Evolutionary conservation across 2,888 invertebrate species (phyloP), one percentile per base, ranked within the genome.

Genomic region (Parnassius orleans): DNA sequence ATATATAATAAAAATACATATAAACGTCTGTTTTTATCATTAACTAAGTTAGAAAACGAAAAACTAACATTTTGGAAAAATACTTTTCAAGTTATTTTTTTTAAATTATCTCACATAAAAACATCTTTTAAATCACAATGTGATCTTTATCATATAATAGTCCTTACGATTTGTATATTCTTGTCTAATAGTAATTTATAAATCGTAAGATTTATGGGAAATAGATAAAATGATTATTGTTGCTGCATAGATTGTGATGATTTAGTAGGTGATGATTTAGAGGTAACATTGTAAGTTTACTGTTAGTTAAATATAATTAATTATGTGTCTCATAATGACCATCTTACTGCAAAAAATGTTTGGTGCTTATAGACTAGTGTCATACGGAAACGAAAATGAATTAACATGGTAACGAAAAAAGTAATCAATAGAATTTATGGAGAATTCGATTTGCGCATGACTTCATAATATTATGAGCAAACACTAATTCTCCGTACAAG

Each of bases 91-190:
- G 87, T 87, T 83, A 81, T 70, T 75, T 56, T 33, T 80, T 80
- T 83, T 81, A 84, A 84, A 85, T 86, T 85, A 86, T 87, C 84
- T 88, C 83, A 86, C 85, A 83, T 83, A 83, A 83, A 85, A 84
- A 83, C 81, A 82, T 86, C 81, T 90, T 90, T 89, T 90, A 88
- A 85, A 90, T 90, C 90, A 90, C 90, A 87, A 80, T 74, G 88
- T 89, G 87, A 88, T 89, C 74, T 81, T 77, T 81, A 84, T 80
- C 81, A 78, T 81, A 84, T 80, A 80, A 80, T 78, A 78, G 72
- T 77, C 66, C 76, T 80, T 79, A 80, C 77, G 81, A 80, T 80
- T 78, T 72, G 76, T 74, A 75, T 77, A 72, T 71, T 74, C 59
- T 54, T 47, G 66, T 66, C 65, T 68, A 68, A 64, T 68, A 66